phyloP scores from a whole-genome alignment of 2,113 vertebrate species.

The Ophiodon elongatus region DNA sequence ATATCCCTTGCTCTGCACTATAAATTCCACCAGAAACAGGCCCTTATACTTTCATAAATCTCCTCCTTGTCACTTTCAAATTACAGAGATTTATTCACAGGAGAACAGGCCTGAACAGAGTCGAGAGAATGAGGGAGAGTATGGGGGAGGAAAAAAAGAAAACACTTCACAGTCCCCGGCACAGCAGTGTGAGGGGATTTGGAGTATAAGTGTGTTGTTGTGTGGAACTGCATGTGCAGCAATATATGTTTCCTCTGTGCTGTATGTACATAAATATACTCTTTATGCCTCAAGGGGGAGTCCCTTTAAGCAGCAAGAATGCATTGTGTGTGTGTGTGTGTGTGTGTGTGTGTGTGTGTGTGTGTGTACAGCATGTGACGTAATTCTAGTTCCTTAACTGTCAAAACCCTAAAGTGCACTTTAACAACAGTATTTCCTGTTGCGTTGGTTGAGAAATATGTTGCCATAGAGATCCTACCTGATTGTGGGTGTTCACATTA shows the following conservation, averaged over 20 bases:
- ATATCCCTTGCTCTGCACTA: constrained; percentile 82
- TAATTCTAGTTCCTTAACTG: constrained; percentile 4
- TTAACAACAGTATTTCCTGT: background rate
- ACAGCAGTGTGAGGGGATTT: constrained; percentile 80
- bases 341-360: background rate
- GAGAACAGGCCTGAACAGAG: constrained; percentile 81
- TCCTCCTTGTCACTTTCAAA: constrained; percentile 89
- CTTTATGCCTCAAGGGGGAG: constrained; percentile 31
- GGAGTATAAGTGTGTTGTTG: constrained; percentile 14
- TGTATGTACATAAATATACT: constrained; percentile 44
- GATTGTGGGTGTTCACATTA: too few relatives aligned
- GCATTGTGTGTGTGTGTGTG: constrained; percentile 18
- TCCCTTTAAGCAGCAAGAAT: background rate
- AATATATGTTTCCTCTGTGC: constrained; percentile 18
- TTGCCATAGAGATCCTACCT: background rate
- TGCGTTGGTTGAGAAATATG: background rate
- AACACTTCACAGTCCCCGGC: constrained; percentile 85
- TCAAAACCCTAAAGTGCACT: background rate
- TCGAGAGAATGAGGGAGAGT: constrained; percentile 53
- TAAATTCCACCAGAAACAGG: constrained; percentile 82
- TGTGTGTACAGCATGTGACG: constrained; percentile 5
- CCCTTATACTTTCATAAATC: constrained; percentile 87
- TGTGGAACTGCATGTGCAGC: constrained; percentile 23
- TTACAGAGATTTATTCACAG: constrained; percentile 93
- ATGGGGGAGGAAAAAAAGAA: constrained; percentile 15